phyloP scores from a whole-genome alignment of 64 coral and sea anemone genomes.

The Dendronephthya gigantea region DNA sequence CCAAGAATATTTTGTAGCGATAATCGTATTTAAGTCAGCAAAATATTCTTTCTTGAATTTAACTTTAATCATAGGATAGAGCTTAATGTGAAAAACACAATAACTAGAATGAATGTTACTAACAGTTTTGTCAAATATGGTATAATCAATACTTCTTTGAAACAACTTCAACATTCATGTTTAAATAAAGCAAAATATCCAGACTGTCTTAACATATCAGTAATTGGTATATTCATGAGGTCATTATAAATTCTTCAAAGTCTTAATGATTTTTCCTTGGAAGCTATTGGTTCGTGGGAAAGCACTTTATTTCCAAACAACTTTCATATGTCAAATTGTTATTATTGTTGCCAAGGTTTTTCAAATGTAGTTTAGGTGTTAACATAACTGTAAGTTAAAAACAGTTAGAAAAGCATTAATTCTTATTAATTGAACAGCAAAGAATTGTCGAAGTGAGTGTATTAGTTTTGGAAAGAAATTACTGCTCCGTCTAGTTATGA shows the following conservation, averaged over 20 bases:
- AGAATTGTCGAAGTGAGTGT: background rate
- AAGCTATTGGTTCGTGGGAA: background rate
- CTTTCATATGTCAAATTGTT: background rate
- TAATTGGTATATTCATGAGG: background rate
- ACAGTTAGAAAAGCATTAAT: background rate
- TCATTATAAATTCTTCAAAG: background rate
- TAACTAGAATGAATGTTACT: too few species aligned
- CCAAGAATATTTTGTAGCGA: too few species aligned
- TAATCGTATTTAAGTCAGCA: too few species aligned
- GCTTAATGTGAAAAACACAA: too few species aligned
- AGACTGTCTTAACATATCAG: background rate
- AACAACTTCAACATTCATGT: background rate
- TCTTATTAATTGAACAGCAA: background rate
- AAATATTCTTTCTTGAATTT: too few species aligned
- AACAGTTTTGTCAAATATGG: too few species aligned
- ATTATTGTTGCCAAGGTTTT: background rate
- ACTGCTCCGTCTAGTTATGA: too few species aligned
- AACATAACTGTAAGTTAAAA: background rate
- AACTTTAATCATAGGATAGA: too few species aligned
- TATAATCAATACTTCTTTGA: background rate
- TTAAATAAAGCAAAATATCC: background rate
- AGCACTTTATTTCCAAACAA: background rate
- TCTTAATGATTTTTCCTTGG: background rate
- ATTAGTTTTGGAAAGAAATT: too few species aligned
- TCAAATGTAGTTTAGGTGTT: background rate